Percentiles rank a stretch among this genome's conserved stretches.
Conservation (phyloP, 1,140 invertebrate genomes). For the Drosophila lacertosa region DNA sequence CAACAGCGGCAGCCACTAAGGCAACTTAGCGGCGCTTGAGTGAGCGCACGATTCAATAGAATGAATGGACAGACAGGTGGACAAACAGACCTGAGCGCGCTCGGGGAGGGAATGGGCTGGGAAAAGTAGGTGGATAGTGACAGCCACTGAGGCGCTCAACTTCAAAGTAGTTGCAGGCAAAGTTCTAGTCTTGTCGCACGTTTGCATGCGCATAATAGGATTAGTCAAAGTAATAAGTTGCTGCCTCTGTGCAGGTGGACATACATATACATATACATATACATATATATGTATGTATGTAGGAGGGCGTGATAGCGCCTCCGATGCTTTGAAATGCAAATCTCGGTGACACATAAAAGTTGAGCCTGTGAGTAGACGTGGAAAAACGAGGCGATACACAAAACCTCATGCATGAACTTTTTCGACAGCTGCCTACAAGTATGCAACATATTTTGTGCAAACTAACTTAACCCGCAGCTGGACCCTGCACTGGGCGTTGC, state of each 20-base stretch:
- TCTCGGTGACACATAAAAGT: constrained; percentile 56
- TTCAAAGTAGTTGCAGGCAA: constrained; percentile 76
- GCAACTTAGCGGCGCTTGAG: constrained; percentile 74
- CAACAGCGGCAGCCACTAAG: constrained; percentile 53
- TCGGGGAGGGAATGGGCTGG: neutral
- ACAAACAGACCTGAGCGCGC: constrained; percentile 25
- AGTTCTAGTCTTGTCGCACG: constrained; percentile 71
- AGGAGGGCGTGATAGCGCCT: constrained; percentile 35
- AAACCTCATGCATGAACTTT: constrained; percentile 27
- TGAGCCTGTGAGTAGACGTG: constrained; percentile 5
- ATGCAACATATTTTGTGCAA: constrained; percentile 71
- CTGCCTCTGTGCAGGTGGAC: constrained; percentile 46
- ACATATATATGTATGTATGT: neutral
- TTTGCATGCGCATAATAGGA: constrained; percentile 81
- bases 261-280: constrained; percentile 5
- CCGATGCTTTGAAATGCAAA: constrained; percentile 72
- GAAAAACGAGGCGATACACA: constrained; percentile 10
- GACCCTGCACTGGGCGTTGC: constrained; percentile 33
- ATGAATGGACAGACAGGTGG: constrained; percentile 57
- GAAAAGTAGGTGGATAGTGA: constrained; percentile 39
- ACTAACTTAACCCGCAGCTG: constrained; percentile 37
- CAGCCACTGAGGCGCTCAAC: constrained; percentile 57
- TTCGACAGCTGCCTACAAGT: constrained; percentile 69
- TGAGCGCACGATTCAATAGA: constrained; percentile 77
- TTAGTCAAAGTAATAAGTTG: constrained; percentile 81